phyloP scores from a whole-genome alignment of 2,113 vertebrate species.

The Pseudolaguvia tuberculata region DNA sequence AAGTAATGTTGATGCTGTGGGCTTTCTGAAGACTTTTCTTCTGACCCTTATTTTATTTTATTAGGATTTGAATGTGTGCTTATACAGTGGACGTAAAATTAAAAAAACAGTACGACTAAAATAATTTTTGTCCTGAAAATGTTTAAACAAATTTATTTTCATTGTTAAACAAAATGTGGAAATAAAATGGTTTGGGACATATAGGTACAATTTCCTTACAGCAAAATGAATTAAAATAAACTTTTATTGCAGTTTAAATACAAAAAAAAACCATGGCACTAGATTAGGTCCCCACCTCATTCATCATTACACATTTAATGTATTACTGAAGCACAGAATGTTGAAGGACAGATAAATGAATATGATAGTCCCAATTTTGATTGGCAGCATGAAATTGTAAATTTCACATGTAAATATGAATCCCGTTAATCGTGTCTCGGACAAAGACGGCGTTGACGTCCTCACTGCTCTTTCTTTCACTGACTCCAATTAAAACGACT shows the following conservation, averaged over 20 bases:
- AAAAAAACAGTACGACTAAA: no score
- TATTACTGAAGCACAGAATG: not conserved
- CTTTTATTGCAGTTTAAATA: not conserved
- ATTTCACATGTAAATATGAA: constrained; percentile 34
- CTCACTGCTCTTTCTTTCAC: not conserved
- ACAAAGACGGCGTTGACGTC: constrained; percentile 21
- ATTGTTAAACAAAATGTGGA: no score
- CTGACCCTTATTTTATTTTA: no score
- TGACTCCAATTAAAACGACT: constrained; percentile 40
- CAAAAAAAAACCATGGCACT: not conserved
- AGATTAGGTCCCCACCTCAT: not conserved
- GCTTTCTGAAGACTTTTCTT: no score
- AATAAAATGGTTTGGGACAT: no score
- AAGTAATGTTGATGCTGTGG: no score
- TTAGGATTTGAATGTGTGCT: no score
- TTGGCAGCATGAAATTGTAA: constrained; percentile 23
- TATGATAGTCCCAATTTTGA: not conserved
- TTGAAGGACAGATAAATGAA: constrained; percentile 27
- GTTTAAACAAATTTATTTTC: no score
- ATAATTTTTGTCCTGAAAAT: no score
- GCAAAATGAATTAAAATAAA: no score
- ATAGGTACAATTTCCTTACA: no score
- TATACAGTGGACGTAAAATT: no score
- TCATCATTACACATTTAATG: not conserved
- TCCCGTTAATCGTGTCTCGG: constrained; percentile 28